Base-by-base conservation (phyloP, 1,140 invertebrate species). In the Drosophila bocqueti region DNA sequence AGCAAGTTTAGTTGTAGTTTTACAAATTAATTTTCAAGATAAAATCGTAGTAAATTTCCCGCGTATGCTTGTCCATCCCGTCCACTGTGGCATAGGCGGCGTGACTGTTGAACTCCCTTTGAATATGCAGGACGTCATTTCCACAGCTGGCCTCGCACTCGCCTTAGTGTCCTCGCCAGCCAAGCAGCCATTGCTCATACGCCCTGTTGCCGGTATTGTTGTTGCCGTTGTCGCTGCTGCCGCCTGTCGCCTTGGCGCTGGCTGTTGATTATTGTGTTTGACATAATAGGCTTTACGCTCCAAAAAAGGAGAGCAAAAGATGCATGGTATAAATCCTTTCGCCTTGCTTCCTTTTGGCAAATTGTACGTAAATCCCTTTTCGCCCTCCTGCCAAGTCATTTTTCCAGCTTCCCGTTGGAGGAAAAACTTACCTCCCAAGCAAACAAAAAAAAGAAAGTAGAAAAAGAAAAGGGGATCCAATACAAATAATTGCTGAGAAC, bases 191-290 rank as follows among this genome's bases (percentile, higher is more conserved):
- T 73, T 84, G 81, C 74, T 69, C 84, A 89, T 89, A 89, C 78
- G 81, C 65, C 76, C 74, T 45, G 71, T 83, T 92, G 65, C 65
- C 79, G 66, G 71, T 78, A 76, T 78, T 69, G 75, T 89, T 61
- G 63, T 34, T 29, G 18, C 4, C 26, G 43, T 8, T 50, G 54
- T 46, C 58, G 78, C 68, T 79, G 73, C 67, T 68, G 60, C 60
- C 40, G 73, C 40, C 54, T 40, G 54, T 69, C 52, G 65, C 52
- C 52, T 46, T 59, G 59, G 45, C 54, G 68, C 68, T 83, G 65
- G 62, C 84, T 85, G 84, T 91, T 91, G 89, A 91, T 91, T 91
- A 91, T 91, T 91, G 84, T 91, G 89, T 91, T 92, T 86, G 89
- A 86, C 90, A 90, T 91, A 91, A 91, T 92, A 90, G 89, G 82